phyloP scores from a whole-genome alignment of 1,140 invertebrate genomes.

The Solen grandis region DNA sequence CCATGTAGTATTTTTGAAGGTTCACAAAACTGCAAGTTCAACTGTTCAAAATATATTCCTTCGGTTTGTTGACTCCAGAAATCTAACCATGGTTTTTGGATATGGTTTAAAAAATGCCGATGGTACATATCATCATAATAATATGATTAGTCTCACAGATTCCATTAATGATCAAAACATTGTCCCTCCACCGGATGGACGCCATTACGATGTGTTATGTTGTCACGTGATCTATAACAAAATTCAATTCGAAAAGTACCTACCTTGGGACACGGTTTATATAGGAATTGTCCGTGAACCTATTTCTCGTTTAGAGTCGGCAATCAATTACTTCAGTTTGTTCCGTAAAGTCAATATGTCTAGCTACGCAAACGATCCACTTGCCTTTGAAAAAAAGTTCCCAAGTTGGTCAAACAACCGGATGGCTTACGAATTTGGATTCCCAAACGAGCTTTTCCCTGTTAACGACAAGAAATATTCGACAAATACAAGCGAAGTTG shows the following conservation, averaged over 20 bases:
- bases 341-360: constrained; percentile 29
- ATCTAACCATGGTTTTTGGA: constrained; percentile 81
- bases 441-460: constrained; percentile 39
- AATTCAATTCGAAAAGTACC: constrained; percentile 39
- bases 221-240: constrained; percentile 65
- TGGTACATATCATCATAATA: constrained; percentile 21
- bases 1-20: constrained; percentile 54
- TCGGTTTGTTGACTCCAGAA: constrained; percentile 81
- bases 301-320: constrained; percentile 57
- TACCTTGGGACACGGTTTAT: constrained; percentile 61
- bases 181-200: constrained; percentile 38
- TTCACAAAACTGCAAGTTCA: constrained; percentile 82
- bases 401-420: constrained; percentile 61
- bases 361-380: constrained; percentile 38
- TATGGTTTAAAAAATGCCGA: constrained; percentile 1
- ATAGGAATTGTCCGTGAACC: constrained; percentile 67
- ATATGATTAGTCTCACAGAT: constrained; percentile 52
- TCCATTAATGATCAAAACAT: constrained; percentile 13
- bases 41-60: constrained; percentile 82
- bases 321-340: constrained; percentile 60
- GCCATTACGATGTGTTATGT: constrained; percentile 64
- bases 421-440: constrained; percentile 66
- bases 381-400: constrained; percentile 44
- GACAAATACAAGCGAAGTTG: constrained; percentile 30
- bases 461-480: constrained; percentile 12